A percentile compares a stretch with the other conserved stretches of the same genome.
Conservation (phyloP, 2,888 invertebrate species). For the Troides helena region DNA sequence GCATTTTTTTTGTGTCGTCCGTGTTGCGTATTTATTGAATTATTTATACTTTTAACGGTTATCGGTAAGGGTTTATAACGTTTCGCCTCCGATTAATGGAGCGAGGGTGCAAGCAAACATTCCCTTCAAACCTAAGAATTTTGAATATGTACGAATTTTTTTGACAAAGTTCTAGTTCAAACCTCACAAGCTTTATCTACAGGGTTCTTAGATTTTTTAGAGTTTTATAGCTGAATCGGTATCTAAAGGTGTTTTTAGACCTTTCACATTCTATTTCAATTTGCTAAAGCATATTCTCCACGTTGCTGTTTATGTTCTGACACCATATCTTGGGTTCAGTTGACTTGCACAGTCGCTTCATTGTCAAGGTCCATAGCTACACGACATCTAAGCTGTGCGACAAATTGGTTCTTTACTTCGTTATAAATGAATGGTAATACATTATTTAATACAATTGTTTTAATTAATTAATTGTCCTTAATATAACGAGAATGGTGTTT, state of each 20-base stretch:
- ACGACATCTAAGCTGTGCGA: constrained; percentile 43
- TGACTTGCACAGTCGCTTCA: constrained; percentile 10
- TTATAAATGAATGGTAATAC: constrained; percentile 39
- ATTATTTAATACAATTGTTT: constrained; percentile 10
- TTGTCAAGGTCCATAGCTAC: background rate
- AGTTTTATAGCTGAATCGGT: too few relatives aligned
- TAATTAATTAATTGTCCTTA: constrained; percentile 7
- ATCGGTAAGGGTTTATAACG: constrained; percentile 33
- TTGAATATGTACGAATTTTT: too few relatives aligned
- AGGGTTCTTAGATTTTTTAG: too few relatives aligned
- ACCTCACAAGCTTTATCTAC: too few relatives aligned
- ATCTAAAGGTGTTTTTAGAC: too few relatives aligned
- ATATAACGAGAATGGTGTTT: constrained; percentile 30
- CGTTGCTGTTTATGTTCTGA: too few relatives aligned
- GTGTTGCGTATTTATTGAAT: constrained; percentile 54
- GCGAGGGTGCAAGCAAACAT: background rate
- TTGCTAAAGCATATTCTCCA: too few relatives aligned
- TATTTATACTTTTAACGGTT: constrained; percentile 34
- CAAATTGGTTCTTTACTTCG: constrained; percentile 36
- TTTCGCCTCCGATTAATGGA: background rate
- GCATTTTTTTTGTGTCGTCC: constrained; percentile 46
- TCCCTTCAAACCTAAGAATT: background rate
- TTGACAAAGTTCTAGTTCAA: too few relatives aligned
- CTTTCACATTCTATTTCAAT: too few relatives aligned
- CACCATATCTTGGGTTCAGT: too few relatives aligned